phyloP scores from a whole-genome alignment of 1,140 invertebrate genomes.

The Pseudomyrmex concolor region DNA sequence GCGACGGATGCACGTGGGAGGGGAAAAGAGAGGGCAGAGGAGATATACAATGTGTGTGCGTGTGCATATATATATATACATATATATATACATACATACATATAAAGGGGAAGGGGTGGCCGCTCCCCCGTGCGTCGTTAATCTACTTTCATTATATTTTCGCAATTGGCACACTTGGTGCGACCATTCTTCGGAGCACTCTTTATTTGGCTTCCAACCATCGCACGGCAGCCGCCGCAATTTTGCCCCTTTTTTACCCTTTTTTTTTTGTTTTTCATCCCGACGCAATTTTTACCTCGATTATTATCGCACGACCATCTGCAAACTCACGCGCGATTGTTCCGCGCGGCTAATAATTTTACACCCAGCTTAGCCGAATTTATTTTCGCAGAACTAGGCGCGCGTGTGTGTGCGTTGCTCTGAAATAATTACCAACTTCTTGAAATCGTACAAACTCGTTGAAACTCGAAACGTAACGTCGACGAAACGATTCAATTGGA shows the following conservation, averaged over 20 bases:
- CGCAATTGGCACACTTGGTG: slow-evolving; percentile 61
- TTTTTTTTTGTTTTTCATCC: too few relatives aligned
- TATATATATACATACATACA: background rate
- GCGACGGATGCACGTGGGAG: slow-evolving; percentile 60
- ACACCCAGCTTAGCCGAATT: slow-evolving; percentile 1
- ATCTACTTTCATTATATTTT: slow-evolving; percentile 71
- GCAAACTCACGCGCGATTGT: background rate
- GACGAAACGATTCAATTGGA: too few relatives aligned
- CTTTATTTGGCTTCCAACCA: slow-evolving; percentile 43
- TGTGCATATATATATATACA: background rate
- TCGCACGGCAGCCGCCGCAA: slow-evolving; percentile 38
- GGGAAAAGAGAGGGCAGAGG: background rate
- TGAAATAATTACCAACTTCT: too few relatives aligned
- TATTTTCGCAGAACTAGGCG: background rate
- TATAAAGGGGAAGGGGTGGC: slow-evolving; percentile 31
- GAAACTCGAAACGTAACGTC: too few relatives aligned
- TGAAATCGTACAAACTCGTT: too few relatives aligned
- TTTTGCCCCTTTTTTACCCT: background rate
- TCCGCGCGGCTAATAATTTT: background rate
- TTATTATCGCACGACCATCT: slow-evolving; percentile 24
- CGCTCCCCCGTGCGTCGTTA: slow-evolving; percentile 47
- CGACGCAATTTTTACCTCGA: slow-evolving; percentile 20
- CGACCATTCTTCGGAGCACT: slow-evolving; percentile 28
- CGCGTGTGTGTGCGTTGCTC: too few relatives aligned
- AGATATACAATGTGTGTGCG: background rate